Base-by-base conservation (phyloP, 2,888 invertebrate genomes). In the Ectemnius continuus region DNA sequence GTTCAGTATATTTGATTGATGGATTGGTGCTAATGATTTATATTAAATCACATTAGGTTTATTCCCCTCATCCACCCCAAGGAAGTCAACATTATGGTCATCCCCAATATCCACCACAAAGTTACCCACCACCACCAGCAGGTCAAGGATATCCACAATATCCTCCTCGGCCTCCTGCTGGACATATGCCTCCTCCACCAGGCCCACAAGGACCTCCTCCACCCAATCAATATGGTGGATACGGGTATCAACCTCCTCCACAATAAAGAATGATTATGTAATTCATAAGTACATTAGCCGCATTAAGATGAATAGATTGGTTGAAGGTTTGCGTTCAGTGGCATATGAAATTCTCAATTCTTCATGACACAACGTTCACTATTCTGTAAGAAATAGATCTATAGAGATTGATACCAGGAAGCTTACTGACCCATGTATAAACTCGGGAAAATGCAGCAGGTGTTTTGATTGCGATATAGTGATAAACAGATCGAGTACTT, bases 161-260 rank as follows among this genome's bases (percentile, higher is more conserved):
- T 82, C 91, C 91, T 67, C 93, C 94, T 20, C 91, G 94, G 76
- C 94, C 94, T 8, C 94, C 94, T 2, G 92, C 92, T 45, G 92
- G 92, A 64, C 93, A 93, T 85, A 92, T 92, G 87, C 93, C 92
- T 52, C 93, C 93, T 88, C 94, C 86, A 86, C 94, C 94, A 0
- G 93, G 94, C 4, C 95, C 95, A 2, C 95, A 95, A 76, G 95
- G 94, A 4, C 94, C 94, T 23, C 95, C 94, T 6, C 94, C 95
- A 5, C 95, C 95, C 79, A 94, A 94, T 71, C 94, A 94, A 73
- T 96, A 96, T 88, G 94, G 93, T 6, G 95, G 95, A 52, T 96
- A 96, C 88, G 94, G 95, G 64, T 96, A 96, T 88, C 96, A 96
- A 85, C 96, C 96, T 75, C 95, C 96, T 63, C 93, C 94, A 45